These are phyloP conservation scores for Pachycephala philippinensis DNA, from an alignment of 2,113 vertebrate species.

Conservation along the genomic window DNA sequence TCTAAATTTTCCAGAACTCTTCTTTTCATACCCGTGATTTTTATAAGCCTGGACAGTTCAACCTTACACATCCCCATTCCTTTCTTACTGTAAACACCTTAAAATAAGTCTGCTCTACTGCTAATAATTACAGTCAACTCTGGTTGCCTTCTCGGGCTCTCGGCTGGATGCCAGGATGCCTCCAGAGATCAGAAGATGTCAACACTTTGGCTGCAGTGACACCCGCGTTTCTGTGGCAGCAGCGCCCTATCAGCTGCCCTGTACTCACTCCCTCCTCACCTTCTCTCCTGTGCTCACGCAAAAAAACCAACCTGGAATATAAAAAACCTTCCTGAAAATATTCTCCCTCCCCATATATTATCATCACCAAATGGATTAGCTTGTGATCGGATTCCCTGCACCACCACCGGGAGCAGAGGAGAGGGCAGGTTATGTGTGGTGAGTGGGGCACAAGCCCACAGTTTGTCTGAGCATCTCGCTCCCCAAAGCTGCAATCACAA, in stretches of 20 bases:
- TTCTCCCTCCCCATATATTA: neutral
- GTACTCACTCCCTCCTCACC: neutral
- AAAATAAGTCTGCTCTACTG: neutral
- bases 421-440: neutral
- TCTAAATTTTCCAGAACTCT: neutral
- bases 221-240: fast-evolving
- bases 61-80: neutral
- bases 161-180: neutral
- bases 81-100: conserved; percentile 10
- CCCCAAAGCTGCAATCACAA: neutral
- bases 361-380: fast-evolving
- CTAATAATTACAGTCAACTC: conserved; percentile 9
- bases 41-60: conserved; percentile 23
- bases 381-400: fast-evolving
- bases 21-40: neutral
- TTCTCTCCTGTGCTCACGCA: neutral
- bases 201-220: neutral
- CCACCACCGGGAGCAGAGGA: fast-evolving
- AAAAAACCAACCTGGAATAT: neutral
- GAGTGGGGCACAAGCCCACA: neutral
- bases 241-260: neutral
- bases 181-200: conserved; percentile 17
- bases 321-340: neutral
- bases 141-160: neutral
- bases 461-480: neutral